A percentile compares a stretch with the other conserved stretches of the same genome.
phyloP scores from a whole-genome alignment of 1,140 invertebrate genomes.

The Caenorhabditis elegans region WBcel235 BX284605.5:11437501-11438000 shows the following conservation, averaged over 20 bases:
- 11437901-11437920: slow-evolving; percentile 12
- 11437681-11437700: neutral
- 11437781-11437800: slow-evolving; percentile 17
- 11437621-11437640: slow-evolving; percentile 10
- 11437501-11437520: slow-evolving; percentile 22
- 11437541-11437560: neutral
- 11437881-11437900: no score
- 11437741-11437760: neutral
- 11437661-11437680: neutral
- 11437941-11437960: neutral
- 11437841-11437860: neutral
- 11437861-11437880: no score
- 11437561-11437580: slow-evolving; percentile 6
- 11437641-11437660: neutral
- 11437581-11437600: neutral
- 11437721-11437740: slow-evolving; percentile 3
- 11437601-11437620: neutral
- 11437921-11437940: neutral
- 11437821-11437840: neutral
- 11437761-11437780: neutral
- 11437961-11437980: neutral
- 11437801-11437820: slow-evolving; percentile 17
- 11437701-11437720: neutral
- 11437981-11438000: neutral
- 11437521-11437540: neutral